These are phyloP conservation scores for Mythimna pallens DNA, from an alignment of 2,888 invertebrate genomes.

Conservation along the genomic window DNA sequence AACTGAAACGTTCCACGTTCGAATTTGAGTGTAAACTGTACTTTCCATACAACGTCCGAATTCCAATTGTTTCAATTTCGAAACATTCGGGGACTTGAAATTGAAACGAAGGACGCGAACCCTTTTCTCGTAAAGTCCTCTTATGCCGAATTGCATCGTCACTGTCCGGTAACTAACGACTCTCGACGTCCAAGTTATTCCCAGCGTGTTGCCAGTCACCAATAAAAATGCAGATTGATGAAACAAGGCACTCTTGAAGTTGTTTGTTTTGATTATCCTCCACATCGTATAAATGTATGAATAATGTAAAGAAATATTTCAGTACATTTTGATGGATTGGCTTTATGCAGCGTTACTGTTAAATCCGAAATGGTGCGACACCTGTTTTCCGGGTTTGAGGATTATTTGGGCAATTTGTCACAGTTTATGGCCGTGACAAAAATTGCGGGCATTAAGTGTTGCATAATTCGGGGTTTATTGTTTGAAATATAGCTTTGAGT, in stretches of 20 bases:
- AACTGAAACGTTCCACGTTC: constrained; percentile 21
- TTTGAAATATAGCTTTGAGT: background rate
- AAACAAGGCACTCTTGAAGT: constrained; percentile 20
- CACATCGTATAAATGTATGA: constrained; percentile 27
- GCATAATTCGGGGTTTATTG: constrained; percentile 6
- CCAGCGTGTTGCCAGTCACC: constrained; percentile 32
- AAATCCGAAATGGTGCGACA: constrained; percentile 14
- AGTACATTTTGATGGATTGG: constrained; percentile 37
- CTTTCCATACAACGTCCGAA: constrained; percentile 26
- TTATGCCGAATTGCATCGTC: constrained; percentile 44
- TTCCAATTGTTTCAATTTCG: constrained; percentile 48
- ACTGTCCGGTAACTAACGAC: constrained; percentile 35
- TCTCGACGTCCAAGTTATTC: constrained; percentile 22
- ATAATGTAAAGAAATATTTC: constrained; percentile 36
- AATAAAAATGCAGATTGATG: constrained; percentile 50
- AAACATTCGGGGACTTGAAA: constrained; percentile 18
- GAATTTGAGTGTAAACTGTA: constrained; percentile 34
- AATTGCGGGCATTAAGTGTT: constrained; percentile 11
- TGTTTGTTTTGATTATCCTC: constrained; percentile 38
- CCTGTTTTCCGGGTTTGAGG: constrained; percentile 12
- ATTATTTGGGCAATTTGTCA: constrained; percentile 31
- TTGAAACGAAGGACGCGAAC: constrained; percentile 30
- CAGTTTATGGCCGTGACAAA: constrained; percentile 8
- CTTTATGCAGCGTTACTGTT: constrained; percentile 17
- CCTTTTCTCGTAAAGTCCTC: constrained; percentile 48